Evolutionary conservation across 2,888 invertebrate genomes (phyloP), one percentile per base, ranked within the genome.

Genomic region (Andricus quercusramuli): DNA sequence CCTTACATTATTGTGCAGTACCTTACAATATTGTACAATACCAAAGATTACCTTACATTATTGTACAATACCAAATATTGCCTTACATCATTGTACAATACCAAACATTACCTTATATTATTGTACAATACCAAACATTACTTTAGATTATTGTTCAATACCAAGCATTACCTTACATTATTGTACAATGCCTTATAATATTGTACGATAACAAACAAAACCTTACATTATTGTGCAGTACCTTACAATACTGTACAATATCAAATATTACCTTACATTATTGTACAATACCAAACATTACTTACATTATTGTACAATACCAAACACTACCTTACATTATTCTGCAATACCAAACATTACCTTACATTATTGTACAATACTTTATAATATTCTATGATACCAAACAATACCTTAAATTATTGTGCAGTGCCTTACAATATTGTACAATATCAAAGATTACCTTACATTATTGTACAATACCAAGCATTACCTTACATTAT

Each of bases 151-250:
- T 44, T 44, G 15, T 41, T 9, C 37, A 8, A 41, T 32, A 47
- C 8, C 17, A 79, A 84, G 81, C 83, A 84, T 80, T 51, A n/a
- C 6, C 2, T 59, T 59, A 3, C 9, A 47, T 11, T 47, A 17
- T 47, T 47, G 47, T 47, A 17, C 47, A 47, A 47, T 17, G 17
- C 47, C 17, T 59, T 59, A n/a, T 1, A 59, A 59, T 59, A 59
- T 59, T 59, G 59, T 5, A 17, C 47, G 5, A 47, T 17, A 17
- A 17, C 47, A 13, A 0, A 8, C 44, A 44, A 2, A 13, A 56
- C 8, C 6, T 6, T 56, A n/a, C 2, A 20, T 13, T 65, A 59
- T 56, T 68, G 51, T 32, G 47, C 44, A 68, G 32, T 44, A 78
- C 17, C 66, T 74, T 79, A 67, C 79, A 74, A 78, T 80, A 77